Evolutionary conservation across 2,888 invertebrate genomes (phyloP).

Genomic region (Drosophila borborema): DNA sequence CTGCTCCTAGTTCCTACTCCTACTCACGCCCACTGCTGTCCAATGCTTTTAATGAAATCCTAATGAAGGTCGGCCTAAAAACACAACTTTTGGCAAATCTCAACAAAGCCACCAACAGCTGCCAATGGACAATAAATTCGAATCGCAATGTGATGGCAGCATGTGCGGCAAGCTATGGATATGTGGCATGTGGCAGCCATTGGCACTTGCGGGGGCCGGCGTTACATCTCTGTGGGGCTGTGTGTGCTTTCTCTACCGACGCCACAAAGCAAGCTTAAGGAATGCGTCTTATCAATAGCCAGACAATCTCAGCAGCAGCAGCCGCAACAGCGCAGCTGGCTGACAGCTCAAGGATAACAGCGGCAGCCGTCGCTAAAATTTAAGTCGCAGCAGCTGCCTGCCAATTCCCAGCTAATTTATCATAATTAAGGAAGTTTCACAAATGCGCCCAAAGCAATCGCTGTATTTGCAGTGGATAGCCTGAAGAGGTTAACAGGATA

Average conservation of each 20-base stretch:
- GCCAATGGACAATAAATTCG: constrained; percentile 61
- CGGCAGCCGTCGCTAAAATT: constrained; percentile 23
- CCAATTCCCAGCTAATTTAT: constrained; percentile 63
- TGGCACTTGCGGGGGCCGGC: not conserved
- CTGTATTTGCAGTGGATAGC: not conserved
- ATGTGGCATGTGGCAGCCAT: constrained; percentile 41
- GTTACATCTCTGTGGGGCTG: constrained; percentile 15
- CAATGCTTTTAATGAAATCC: constrained; percentile 17
- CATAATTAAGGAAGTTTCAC: constrained; percentile 66
- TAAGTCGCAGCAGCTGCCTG: constrained; percentile 35
- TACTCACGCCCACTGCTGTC: not conserved
- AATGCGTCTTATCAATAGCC: constrained; percentile 70
- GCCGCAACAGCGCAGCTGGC: constrained; percentile 33
- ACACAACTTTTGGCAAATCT: constrained; percentile 22
- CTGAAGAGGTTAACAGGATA: not conserved
- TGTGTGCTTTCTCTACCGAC: constrained; percentile 36
- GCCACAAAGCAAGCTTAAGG: constrained; percentile 61
- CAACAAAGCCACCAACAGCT: constrained; percentile 29
- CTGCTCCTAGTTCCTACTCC: not conserved
- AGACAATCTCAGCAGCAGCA: constrained; percentile 53
- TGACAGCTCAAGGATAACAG: constrained; percentile 74
- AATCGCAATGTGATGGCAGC: constrained; percentile 34
- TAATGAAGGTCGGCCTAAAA: constrained; percentile 30
- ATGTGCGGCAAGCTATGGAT: constrained; percentile 49
- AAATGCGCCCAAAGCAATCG: constrained; percentile 32